These are phyloP conservation scores for Lepisosteus oculatus DNA, from an alignment of 2,113 vertebrate species.

Conservation along the genomic window DNA sequence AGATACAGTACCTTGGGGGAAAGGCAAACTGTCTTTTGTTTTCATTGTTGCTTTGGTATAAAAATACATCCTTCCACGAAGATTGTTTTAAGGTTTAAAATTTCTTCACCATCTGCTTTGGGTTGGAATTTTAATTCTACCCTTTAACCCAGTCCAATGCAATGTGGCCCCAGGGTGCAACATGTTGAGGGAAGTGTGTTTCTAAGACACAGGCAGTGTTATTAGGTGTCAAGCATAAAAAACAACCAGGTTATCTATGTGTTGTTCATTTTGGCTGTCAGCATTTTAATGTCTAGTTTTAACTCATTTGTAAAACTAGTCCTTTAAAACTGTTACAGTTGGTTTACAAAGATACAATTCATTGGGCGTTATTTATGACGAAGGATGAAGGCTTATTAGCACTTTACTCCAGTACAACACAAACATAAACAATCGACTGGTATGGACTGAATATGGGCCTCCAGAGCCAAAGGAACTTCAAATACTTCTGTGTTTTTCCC, in stretches of 20 bases:
- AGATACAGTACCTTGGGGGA: too few relatives aligned
- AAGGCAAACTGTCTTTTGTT: not conserved
- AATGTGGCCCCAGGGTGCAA: not conserved
- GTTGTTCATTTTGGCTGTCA: not conserved
- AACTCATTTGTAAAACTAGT: not conserved
- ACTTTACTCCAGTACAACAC: too few relatives aligned
- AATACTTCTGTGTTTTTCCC: not conserved
- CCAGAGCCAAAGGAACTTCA: not conserved
- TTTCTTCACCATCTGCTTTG: not conserved
- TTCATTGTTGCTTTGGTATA: conserved; percentile 1
- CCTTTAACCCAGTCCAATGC: not conserved
- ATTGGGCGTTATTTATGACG: too few relatives aligned
- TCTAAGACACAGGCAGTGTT: not conserved
- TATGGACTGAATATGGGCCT: not conserved
- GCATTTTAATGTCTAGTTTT: not conserved
- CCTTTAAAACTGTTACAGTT: too few relatives aligned
- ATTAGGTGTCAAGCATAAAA: not conserved
- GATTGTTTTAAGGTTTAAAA: not conserved
- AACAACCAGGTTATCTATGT: not conserved
- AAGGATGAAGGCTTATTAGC: too few relatives aligned
- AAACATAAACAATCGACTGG: too few relatives aligned
- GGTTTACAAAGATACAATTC: too few relatives aligned
- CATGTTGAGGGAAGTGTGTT: not conserved
- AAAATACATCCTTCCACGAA: not conserved
- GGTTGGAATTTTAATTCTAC: conserved; percentile 6